Base-by-base conservation (phyloP, 2,797 vertebrate species). In the Avahi laniger region DNA sequence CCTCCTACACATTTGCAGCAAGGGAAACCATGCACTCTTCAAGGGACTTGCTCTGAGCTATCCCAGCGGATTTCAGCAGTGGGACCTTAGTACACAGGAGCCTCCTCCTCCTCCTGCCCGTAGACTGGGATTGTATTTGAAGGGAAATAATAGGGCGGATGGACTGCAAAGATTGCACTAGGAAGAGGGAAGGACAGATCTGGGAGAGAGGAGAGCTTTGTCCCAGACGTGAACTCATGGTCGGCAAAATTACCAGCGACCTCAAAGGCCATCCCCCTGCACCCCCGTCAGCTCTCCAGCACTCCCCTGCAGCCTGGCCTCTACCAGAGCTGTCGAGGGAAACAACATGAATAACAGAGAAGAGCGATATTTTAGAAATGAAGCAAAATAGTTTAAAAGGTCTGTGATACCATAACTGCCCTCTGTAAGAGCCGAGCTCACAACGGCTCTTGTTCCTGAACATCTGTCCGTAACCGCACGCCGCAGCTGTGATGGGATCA, bases 1-100 rank as follows among this genome's bases (percentile, higher is more conserved):
- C 72, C 70, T 26, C 65, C 75, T 30, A 63, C 9, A 24, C 15
- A 8, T 12, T 50, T 2, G 5, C 0, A 15, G 2, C 12, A 0
- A 15, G 0, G 0, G 38, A 65, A 80, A 22, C 15, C 0, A 2
- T 5, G 12, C 12, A 3, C 26, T 79, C 43, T 57, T 59, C 67
- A 38, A 28, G 3, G 3, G 67, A 18, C 75, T 48, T 52, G 43
- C 20, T 76, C 33, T 1, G 15, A 72, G 18, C 22, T 5, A 30
- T 4, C 22, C 41, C 18, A 2, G 0, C 1, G n/a, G 26, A 46
- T 13, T 57, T 65, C 38, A 28, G 50, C 61, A 63, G 9, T 0
- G 11, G 0, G 0, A 38, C 33, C 52, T 61, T 8, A 22, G 1
- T 4, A 15, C 26, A 0, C 43, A 18, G 41, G 46, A 33, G 15